Percentiles rank a stretch among this genome's conserved stretches.
These are phyloP conservation scores for Petrocephalus microphthalmus DNA, from an alignment of 2,113 vertebrate species.

Conservation along the genomic window DNA sequence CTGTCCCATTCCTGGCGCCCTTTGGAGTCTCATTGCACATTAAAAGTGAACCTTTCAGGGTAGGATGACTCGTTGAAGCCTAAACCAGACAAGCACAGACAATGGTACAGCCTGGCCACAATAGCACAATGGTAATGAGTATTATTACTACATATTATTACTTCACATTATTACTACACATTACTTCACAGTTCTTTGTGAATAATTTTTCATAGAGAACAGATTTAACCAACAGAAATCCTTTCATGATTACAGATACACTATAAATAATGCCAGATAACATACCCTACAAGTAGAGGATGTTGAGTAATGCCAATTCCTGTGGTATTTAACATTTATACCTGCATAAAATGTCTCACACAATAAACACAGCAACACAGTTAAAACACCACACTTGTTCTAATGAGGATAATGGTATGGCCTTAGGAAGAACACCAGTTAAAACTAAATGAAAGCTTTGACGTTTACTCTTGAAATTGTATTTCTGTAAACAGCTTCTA, in stretches of 20 bases:
- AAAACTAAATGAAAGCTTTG: background rate
- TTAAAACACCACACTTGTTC: background rate
- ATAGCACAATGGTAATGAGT: background rate
- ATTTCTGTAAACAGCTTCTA: background rate
- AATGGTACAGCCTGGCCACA: background rate
- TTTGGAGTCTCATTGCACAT: background rate
- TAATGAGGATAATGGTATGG: background rate
- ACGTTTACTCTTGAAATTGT: background rate
- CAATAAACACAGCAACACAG: background rate
- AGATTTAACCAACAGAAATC: background rate
- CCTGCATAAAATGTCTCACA: background rate
- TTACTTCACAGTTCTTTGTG: background rate
- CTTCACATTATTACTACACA: background rate
- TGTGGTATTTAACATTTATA: background rate
- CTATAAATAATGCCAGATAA: background rate
- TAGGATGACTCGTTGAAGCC: background rate
- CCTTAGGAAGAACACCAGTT: background rate
- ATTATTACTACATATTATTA: background rate
- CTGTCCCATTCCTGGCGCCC: background rate
- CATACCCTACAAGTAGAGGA: background rate
- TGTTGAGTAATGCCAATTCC: background rate
- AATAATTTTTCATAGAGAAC: background rate
- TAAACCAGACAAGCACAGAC: background rate
- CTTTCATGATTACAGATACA: background rate
- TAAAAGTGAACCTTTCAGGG: background rate